Conservation (phyloP, 2,113 vertebrate genomes). For the Coreoperca whiteheadi region DNA sequence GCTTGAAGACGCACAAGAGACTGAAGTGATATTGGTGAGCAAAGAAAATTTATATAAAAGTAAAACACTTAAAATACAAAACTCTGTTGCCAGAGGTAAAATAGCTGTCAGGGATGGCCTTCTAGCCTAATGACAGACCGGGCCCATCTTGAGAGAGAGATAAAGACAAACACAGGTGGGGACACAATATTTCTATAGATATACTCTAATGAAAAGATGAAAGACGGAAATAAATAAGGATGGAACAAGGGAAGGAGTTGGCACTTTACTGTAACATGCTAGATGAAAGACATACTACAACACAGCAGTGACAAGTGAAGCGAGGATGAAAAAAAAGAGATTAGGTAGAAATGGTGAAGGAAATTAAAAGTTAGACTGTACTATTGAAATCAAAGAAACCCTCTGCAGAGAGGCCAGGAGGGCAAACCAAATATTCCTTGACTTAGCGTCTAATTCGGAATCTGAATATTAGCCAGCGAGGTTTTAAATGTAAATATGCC, state of each 20-base stretch:
- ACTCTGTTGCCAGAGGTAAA: constrained; percentile 67
- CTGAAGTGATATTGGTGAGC: constrained; percentile 64
- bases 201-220: constrained; percentile 47
- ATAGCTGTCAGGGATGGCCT: constrained; percentile 65
- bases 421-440: constrained; percentile 98
- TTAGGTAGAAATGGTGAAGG: constrained; percentile 86
- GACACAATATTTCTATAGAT: constrained; percentile 59
- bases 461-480: constrained; percentile 95
- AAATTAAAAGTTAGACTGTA: constrained; percentile 88
- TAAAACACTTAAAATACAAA: constrained; percentile 79
- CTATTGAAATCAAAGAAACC: constrained; percentile 87
- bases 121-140: constrained; percentile 60
- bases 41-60: constrained; percentile 76
- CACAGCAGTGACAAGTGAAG: constrained; percentile 60
- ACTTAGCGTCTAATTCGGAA: constrained; percentile 95
- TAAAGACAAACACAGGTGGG: constrained; percentile 39
- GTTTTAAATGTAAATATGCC: constrained; percentile 99
- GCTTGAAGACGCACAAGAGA: constrained; percentile 64
- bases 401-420: constrained; percentile 88
- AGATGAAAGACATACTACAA: constrained; percentile 42
- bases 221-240: constrained; percentile 55
- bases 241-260: constrained; percentile 66
- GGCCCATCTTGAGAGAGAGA: constrained; percentile 56
- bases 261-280: constrained; percentile 47
- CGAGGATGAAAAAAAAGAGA: constrained; percentile 76